phyloP scores from a whole-genome alignment of 2,797 vertebrate species.

The Manis pentadactyla region DNA sequence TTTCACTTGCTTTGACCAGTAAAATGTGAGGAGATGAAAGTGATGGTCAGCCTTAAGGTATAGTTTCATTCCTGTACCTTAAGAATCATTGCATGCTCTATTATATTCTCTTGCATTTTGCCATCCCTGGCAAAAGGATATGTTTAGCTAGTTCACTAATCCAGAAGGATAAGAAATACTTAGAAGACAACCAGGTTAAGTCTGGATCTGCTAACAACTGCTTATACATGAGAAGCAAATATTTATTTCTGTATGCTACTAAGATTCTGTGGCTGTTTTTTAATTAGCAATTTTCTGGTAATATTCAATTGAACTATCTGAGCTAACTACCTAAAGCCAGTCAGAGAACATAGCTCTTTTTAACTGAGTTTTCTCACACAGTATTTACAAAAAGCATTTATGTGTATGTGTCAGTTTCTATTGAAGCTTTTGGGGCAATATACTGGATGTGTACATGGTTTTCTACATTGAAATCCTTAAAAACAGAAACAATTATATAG shows the following conservation, averaged over 20 bases:
- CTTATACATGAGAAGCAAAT: not conserved
- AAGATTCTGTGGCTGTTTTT: not conserved
- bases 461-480: not conserved
- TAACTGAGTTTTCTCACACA: not conserved
- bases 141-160: not conserved
- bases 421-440: not conserved
- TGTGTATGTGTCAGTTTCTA: not conserved
- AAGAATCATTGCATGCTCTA: not conserved
- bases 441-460: not conserved
- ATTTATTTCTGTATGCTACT: not conserved
- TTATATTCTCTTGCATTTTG: not conserved
- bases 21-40: not conserved
- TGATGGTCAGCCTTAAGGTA: not conserved
- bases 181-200: not conserved
- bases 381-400: not conserved
- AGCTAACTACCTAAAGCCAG: not conserved
- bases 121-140: not conserved
- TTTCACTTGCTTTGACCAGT: not conserved
- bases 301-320: not conserved
- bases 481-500: not conserved
- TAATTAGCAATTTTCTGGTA: not conserved
- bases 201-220: not conserved
- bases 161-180: not conserved
- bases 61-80: not conserved
- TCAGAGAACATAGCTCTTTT: not conserved